These are phyloP conservation scores for Dissostichus mawsoni DNA, from an alignment of 2,113 vertebrate species.

Conservation along the genomic window DNA sequence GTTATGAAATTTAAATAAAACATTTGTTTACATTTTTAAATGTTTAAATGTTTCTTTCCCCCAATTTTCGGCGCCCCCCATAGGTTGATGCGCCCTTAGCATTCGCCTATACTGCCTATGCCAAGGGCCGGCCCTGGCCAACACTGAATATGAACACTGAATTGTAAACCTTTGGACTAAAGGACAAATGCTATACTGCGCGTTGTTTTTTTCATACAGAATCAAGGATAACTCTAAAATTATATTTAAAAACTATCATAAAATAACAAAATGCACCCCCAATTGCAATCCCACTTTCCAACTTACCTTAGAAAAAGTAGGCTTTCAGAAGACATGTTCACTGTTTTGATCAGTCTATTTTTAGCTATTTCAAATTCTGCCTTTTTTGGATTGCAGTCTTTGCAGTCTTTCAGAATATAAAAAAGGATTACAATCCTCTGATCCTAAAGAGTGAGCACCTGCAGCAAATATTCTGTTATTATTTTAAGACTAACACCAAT, in stretches of 20 bases:
- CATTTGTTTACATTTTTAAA: too few relatives aligned
- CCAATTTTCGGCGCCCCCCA: too few relatives aligned
- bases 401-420: too few relatives aligned
- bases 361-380: constrained; percentile 12
- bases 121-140: too few relatives aligned
- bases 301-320: background rate
- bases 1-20: too few relatives aligned
- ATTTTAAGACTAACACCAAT: background rate
- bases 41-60: too few relatives aligned
- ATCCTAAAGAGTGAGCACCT: background rate
- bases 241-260: background rate
- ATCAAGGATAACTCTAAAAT: background rate
- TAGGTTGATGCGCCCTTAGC: too few relatives aligned
- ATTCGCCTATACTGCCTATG: too few relatives aligned
- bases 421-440: background rate
- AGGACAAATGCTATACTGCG: background rate
- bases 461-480: background rate
- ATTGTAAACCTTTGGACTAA: background rate
- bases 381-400: background rate
- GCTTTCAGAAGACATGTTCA: background rate
- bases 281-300: background rate
- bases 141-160: background rate
- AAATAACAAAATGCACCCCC: background rate
- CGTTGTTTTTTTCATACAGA: background rate
- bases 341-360: constrained; percentile 37